phyloP scores from a whole-genome alignment of 2,113 vertebrate species.

The Chionis minor region DNA sequence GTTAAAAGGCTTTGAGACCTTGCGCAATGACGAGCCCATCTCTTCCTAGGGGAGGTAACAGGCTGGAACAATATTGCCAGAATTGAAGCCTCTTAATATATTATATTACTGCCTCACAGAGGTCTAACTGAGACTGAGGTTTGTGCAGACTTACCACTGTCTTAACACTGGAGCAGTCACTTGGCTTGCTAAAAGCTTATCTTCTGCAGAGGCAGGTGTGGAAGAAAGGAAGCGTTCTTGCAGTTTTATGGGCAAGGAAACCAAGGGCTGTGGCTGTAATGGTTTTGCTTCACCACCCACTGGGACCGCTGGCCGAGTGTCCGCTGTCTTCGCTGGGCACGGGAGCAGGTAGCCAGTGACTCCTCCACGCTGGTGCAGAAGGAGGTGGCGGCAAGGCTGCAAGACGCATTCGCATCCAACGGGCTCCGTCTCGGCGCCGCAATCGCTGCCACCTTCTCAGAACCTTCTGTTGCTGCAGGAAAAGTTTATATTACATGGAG shows the following conservation, averaged over 20 bases:
- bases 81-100: neutral
- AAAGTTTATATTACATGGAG: neutral
- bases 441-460: neutral
- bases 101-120: neutral
- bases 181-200: neutral
- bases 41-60: neutral
- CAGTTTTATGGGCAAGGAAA: neutral
- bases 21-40: neutral
- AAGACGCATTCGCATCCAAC: rapidly evolving
- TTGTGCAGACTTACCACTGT: neutral
- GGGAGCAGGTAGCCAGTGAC: neutral
- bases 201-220: neutral
- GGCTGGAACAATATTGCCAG: neutral
- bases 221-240: neutral
- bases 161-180: neutral
- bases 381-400: neutral
- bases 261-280: neutral
- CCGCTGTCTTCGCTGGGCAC: rapidly evolving
- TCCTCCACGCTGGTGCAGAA: neutral
- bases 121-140: neutral
- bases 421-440: neutral
- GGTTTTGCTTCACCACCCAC: neutral
- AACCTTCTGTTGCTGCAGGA: neutral
- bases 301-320: neutral
- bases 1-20: neutral